Evolutionary conservation across 2,797 vertebrate species (phyloP).

Genomic region (Platyrinchus mystaceus): DNA sequence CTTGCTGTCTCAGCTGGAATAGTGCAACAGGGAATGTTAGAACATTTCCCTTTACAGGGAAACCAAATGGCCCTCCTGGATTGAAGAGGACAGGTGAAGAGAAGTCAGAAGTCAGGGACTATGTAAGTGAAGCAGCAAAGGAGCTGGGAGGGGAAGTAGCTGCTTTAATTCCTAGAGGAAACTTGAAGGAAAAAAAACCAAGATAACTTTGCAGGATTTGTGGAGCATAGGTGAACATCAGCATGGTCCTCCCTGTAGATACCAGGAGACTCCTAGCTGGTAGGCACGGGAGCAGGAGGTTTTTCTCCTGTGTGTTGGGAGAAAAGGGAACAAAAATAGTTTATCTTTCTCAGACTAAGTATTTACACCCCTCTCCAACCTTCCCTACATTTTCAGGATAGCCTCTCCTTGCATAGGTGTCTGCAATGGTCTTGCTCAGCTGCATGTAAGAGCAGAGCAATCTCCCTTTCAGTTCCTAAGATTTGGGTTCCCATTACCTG

Average conservation of each 20-base stretch:
- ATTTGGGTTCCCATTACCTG: neutral
- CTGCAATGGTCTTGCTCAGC: neutral
- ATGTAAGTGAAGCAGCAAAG: neutral
- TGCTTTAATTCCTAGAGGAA: neutral
- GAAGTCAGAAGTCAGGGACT: neutral
- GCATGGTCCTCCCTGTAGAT: neutral
- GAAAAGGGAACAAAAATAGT: neutral
- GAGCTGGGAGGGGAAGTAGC: neutral
- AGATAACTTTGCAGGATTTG: neutral
- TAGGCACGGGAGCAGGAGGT: neutral
- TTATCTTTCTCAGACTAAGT: neutral
- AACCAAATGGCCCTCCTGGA: neutral
- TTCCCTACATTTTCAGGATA: fast-evolving
- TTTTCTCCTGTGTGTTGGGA: neutral
- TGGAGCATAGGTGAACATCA: neutral
- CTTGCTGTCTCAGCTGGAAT: neutral
- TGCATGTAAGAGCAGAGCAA: neutral
- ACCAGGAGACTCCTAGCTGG: neutral
- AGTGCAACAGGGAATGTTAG: neutral
- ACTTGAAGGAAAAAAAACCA: neutral
- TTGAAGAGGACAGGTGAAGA: neutral
- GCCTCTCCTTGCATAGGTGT: fast-evolving
- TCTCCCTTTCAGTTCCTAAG: neutral
- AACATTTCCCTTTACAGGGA: neutral
- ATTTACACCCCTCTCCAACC: neutral